Base-by-base conservation (phyloP, 1,140 invertebrate species). In the Trachymyrmex septentrionalis region DNA sequence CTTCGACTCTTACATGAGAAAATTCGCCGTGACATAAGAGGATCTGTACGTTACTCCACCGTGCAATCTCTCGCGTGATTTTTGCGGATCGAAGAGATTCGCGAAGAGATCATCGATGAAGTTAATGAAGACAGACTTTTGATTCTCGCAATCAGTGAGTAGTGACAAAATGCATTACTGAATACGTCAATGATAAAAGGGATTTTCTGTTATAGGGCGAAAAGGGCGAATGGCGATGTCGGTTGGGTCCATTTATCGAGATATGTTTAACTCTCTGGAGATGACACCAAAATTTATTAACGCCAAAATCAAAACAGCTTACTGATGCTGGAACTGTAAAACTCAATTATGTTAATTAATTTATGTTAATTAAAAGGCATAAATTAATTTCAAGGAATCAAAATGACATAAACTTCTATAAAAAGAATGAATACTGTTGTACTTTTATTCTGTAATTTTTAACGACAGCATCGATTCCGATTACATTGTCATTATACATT, bases 1-100 rank as follows among this genome's bases (percentile, higher is more conserved):
- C 87, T 82, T 86, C 84, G 82, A 86, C 75, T 64, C 89, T 92
- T 89, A 73, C 44, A 48, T 50, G 50, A 61, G 73, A 66, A 53
- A 75, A 86, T 64, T 57, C 61, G 44, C 48, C 7, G 48, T 73
- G 57, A 50, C 80, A 19, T 89, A 73, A 90, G 75, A 72, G 64
- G 69, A 90, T 88, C 64, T 85, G 55, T 69, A 57, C 71, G 64
- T 19, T 90, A 48, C 48, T 48, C 10, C 27, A 55, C 67, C 3
- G 75, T 75, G 85, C 85, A 14, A 27, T 30, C 86, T 63, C 55
- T 76, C 0, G n/a, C 21, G 59, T 10, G 10, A n/a, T 77, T 61
- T 30, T 55, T 44, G 59, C 61, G 64, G 64, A 78, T 80, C 14
- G 14, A 50, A 73, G 77, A 63, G 63, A 84, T 67, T 57, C n/a